Evolutionary conservation across 2,113 vertebrate genomes (phyloP).

Genomic region (Pagrus major): DNA sequence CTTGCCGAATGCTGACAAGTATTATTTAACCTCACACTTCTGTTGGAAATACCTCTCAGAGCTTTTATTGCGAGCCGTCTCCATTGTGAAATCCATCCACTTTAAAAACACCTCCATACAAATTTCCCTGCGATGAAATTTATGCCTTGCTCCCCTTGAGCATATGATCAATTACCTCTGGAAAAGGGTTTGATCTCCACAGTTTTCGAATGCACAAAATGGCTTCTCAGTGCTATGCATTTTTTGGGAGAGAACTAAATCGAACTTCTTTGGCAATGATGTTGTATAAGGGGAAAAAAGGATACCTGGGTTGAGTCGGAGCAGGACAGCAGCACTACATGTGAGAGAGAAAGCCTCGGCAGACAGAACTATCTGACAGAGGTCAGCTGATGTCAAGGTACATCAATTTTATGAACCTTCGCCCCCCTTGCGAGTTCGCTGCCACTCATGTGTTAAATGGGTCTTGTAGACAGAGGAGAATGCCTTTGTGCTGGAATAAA

Average conservation of each 20-base stretch:
- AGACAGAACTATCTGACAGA: conserved; percentile 53
- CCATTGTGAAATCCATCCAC: conserved; percentile 52
- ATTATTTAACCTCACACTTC: conserved; percentile 50
- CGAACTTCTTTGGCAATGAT: neutral
- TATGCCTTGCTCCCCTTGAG: conserved; percentile 33
- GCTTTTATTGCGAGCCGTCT: conserved; percentile 39
- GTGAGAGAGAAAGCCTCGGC: conserved; percentile 45
- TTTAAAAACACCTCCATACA: conserved; percentile 26
- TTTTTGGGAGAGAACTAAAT: neutral
- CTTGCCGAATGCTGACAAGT: conserved; percentile 47
- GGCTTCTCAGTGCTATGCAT: neutral
- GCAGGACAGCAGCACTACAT: conserved; percentile 17
- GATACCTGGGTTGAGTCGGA: conserved; percentile 3
- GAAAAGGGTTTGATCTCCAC: conserved; percentile 23
- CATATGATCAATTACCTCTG: conserved; percentile 43
- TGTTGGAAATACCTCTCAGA: conserved; percentile 30
- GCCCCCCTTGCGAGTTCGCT: conserved; percentile 39
- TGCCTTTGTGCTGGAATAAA: conserved; percentile 77
- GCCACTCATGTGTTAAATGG: conserved; percentile 81
- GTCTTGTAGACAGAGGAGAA: conserved; percentile 74
- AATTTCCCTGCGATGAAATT: conserved; percentile 38
- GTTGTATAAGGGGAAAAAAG: conserved; percentile 2
- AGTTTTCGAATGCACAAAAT: conserved; percentile 45
- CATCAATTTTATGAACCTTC: conserved; percentile 76
- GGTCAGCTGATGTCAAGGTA: conserved; percentile 76